Percentiles rank a stretch among this genome's conserved stretches.
These are phyloP conservation scores for Pelosia muscerda DNA, from an alignment of 2,888 invertebrate species.

Conservation along the genomic window DNA sequence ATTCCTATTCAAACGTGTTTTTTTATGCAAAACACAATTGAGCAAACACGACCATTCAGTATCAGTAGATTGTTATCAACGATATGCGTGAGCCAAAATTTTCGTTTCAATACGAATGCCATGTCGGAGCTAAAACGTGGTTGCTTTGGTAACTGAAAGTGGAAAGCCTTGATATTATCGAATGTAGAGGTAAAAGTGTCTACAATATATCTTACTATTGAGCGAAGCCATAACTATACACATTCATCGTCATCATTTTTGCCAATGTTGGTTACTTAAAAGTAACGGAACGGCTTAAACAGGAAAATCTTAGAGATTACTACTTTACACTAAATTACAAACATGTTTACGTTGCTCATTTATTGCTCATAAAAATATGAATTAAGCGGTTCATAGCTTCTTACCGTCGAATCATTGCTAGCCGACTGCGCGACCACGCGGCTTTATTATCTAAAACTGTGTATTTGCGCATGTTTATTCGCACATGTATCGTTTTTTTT, in stretches of 20 bases:
- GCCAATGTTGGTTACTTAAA: conserved; percentile 50
- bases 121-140: conserved; percentile 62
- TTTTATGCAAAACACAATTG: conserved; percentile 22
- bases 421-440: neutral
- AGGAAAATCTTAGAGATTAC: conserved; percentile 18
- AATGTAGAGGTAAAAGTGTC: conserved; percentile 68
- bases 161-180: conserved; percentile 83
- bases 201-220: conserved; percentile 72
- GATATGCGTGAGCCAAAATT: conserved; percentile 56
- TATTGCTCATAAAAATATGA: neutral
- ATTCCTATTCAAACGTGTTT: conserved; percentile 9
- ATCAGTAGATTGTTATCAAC: conserved; percentile 23
- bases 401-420: neutral
- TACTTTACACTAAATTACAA: neutral
- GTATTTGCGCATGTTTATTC: neutral
- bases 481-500: neutral
- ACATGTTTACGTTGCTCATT: conserved; percentile 9
- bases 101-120: conserved; percentile 60
- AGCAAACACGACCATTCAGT: conserved; percentile 35
- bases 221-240: conserved; percentile 60
- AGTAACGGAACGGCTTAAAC: conserved; percentile 21
- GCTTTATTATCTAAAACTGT: neutral
- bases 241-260: conserved; percentile 67
- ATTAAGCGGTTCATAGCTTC: neutral
- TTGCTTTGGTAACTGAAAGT: conserved; percentile 77